Evolutionary conservation across 2,888 invertebrate species (phyloP).

Genomic region (Deilephila porcellus): DNA sequence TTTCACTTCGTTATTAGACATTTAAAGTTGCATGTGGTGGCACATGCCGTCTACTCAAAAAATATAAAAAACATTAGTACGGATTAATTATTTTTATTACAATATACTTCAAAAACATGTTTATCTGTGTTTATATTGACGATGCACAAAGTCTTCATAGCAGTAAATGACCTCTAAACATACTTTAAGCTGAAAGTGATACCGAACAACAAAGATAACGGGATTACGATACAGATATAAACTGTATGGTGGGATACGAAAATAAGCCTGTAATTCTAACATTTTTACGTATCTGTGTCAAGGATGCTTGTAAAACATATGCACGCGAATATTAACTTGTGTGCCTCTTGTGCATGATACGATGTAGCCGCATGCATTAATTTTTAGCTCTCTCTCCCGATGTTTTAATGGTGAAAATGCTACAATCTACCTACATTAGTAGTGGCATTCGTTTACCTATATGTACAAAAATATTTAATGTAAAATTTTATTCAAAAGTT

Average conservation of each 20-base stretch:
- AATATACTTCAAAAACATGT: not conserved
- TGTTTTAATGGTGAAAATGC: not conserved
- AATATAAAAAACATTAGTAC: no score
- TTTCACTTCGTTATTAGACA: no score
- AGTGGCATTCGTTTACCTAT: no score
- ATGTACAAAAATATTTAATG: no score
- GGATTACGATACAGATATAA: slow-evolving; percentile 6
- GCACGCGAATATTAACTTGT: not conserved
- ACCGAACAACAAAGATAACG: slow-evolving; percentile 1
- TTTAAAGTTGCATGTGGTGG: no score
- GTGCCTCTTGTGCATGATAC: not conserved
- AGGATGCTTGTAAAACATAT: slow-evolving; percentile 3
- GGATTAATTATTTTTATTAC: no score
- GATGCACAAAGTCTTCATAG: not conserved
- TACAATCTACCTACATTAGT: no score
- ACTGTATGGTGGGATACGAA: not conserved
- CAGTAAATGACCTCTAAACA: not conserved
- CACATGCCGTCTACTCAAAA: no score
- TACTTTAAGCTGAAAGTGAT: not conserved
- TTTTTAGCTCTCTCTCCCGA: not conserved
- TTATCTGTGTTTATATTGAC: not conserved
- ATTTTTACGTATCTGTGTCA: slow-evolving; percentile 20
- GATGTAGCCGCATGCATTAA: not conserved
- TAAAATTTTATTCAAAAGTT: no score
- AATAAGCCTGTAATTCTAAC: slow-evolving; percentile 12